phyloP scores from a whole-genome alignment of 1,140 invertebrate species.

The Helicoverpa armigera region DNA sequence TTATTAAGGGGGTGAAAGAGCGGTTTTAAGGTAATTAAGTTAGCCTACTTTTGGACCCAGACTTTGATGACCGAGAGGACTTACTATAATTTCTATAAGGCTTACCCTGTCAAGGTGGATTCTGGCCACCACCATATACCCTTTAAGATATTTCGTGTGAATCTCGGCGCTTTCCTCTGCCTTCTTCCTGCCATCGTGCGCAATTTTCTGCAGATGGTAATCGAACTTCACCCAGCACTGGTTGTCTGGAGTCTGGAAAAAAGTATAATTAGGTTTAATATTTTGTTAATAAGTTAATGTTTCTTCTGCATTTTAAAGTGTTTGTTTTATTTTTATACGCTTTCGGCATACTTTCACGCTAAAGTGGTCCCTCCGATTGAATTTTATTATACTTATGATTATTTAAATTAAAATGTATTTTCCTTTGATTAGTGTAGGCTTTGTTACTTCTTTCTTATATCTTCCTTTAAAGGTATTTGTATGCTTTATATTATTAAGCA shows the following conservation, averaged over 20 bases:
- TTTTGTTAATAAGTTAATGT: too few relatives aligned
- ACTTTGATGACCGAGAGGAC: background rate
- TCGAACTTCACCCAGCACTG: constrained; percentile 62
- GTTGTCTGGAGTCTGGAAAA: background rate
- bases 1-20: too few relatives aligned
- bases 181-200: constrained; percentile 64
- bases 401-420: too few relatives aligned
- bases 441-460: too few relatives aligned
- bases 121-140: constrained; percentile 77
- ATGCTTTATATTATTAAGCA: too few relatives aligned
- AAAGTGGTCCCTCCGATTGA: too few relatives aligned
- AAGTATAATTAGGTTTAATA: too few relatives aligned
- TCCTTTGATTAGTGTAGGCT: too few relatives aligned
- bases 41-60: background rate
- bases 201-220: constrained; percentile 61
- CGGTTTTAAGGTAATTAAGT: background rate
- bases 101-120: constrained; percentile 81
- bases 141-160: constrained; percentile 77
- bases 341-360: background rate
- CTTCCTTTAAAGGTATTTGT: too few relatives aligned
- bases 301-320: constrained; percentile 31
- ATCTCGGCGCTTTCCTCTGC: constrained; percentile 74
- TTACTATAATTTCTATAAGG: background rate
- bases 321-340: constrained; percentile 5
- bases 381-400: too few relatives aligned